These are phyloP conservation scores for Tricholaema leucomelas DNA, from an alignment of 2,113 vertebrate genomes.

Conservation along the genomic window DNA sequence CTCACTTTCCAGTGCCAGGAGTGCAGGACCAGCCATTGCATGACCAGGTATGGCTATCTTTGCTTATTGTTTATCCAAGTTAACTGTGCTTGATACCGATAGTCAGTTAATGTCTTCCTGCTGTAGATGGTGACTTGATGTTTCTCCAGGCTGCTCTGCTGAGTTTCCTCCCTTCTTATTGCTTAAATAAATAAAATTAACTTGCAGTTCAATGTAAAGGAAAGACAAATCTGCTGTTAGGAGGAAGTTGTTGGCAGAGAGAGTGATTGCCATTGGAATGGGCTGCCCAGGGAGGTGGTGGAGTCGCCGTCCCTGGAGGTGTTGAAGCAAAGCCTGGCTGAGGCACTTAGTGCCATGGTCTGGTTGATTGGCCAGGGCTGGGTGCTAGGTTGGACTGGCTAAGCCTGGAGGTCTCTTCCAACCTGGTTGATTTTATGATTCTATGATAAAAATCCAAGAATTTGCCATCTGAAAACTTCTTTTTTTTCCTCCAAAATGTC, in stretches of 20 bases:
- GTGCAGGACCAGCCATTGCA: neutral
- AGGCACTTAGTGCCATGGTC: too few relatives aligned
- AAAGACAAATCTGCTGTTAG: neutral
- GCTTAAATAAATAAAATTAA: neutral
- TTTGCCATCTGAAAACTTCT: neutral
- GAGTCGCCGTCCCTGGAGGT: too few relatives aligned
- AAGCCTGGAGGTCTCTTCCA: too few relatives aligned
- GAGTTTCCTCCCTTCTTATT: neutral
- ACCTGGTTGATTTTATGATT: too few relatives aligned
- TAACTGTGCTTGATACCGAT: neutral
- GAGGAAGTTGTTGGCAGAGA: too few relatives aligned
- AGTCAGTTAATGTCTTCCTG: neutral
- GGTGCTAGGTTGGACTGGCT: too few relatives aligned
- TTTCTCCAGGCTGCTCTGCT: neutral
- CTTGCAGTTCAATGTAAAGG: neutral
- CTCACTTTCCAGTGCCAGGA: neutral
- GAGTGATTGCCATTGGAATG: too few relatives aligned
- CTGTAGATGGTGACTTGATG: neutral
- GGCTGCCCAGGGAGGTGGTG: too few relatives aligned
- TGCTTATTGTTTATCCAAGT: neutral
- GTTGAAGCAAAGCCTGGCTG: too few relatives aligned
- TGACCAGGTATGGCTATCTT: too few relatives aligned
- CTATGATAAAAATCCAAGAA: neutral
- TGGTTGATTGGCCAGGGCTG: too few relatives aligned
- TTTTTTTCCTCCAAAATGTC: neutral